Percentiles rank a stretch among this genome's conserved stretches.
These are phyloP conservation scores for Anoplolepis gracilipes DNA, from an alignment of 1,140 invertebrate genomes.

Conservation along the genomic window DNA sequence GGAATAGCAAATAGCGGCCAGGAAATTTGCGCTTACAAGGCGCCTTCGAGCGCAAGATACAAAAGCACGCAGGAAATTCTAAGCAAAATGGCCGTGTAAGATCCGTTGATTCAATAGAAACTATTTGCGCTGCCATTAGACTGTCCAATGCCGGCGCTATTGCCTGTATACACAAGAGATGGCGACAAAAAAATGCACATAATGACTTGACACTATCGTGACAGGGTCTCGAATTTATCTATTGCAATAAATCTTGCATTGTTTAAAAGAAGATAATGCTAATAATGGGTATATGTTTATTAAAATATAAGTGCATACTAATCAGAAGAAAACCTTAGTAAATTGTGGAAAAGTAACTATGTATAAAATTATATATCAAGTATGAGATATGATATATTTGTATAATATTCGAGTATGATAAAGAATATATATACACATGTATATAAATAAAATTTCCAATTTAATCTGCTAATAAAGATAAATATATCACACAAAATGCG, in stretches of 20 bases:
- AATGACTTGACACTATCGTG: slow-evolving; percentile 56
- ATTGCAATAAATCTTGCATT: slow-evolving; percentile 53
- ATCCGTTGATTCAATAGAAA: slow-evolving; percentile 84
- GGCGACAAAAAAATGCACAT: slow-evolving; percentile 45
- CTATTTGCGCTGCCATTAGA: slow-evolving; percentile 83
- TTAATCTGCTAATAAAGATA: not conserved
- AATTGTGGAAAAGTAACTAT: not conserved
- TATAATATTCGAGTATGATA: not conserved
- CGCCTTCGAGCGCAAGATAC: slow-evolving; percentile 74
- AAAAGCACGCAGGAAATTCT: slow-evolving; percentile 79
- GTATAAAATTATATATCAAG: not conserved
- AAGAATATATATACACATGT: not conserved
- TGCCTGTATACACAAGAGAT: slow-evolving; percentile 63
- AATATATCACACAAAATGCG: too few relatives aligned
- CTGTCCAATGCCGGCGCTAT: slow-evolving; percentile 65
- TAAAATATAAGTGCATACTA: not conserved
- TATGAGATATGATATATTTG: not conserved
- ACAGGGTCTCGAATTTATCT: slow-evolving; percentile 66
- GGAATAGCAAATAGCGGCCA: slow-evolving; percentile 82
- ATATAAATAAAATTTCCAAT: not conserved
- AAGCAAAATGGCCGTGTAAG: slow-evolving; percentile 77
- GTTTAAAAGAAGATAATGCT: slow-evolving; percentile 8
- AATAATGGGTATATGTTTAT: not conserved
- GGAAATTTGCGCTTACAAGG: slow-evolving; percentile 83
- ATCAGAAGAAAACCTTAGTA: not conserved